These are phyloP conservation scores for Schizopygopsis pylzovi DNA, from an alignment of 2,797 vertebrate genomes.

Conservation along the genomic window DNA sequence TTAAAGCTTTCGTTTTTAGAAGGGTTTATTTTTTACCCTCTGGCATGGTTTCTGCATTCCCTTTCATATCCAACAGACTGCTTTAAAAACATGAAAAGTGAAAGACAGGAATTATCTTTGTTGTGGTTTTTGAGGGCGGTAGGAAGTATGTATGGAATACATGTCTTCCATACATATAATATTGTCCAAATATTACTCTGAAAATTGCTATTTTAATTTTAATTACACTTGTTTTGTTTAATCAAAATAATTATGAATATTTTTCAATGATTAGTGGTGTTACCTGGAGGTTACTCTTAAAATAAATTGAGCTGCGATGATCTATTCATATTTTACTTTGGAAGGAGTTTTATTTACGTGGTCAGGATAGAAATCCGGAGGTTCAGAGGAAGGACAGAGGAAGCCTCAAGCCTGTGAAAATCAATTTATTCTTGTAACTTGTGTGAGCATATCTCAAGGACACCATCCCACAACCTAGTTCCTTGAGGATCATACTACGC, in stretches of 20 bases:
- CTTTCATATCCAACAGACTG: conserved; percentile 1
- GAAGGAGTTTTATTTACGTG: conserved; percentile 39
- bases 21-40: conserved; percentile 18
- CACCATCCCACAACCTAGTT: conserved; percentile 1
- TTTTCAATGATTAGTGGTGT: neutral
- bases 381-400: conserved; percentile 55
- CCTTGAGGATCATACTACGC: neutral
- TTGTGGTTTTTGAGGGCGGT: neutral
- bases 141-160: neutral
- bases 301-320: neutral
- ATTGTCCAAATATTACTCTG: neutral
- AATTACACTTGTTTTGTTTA: neutral
- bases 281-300: no score
- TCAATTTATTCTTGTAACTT: conserved; percentile 35
- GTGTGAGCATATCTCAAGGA: conserved; percentile 14
- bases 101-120: conserved; percentile 29
- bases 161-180: no score
- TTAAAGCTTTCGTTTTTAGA: conserved; percentile 27
- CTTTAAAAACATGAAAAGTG: conserved; percentile 18
- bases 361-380: conserved; percentile 32
- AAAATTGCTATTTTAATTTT: neutral
- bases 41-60: conserved; percentile 8
- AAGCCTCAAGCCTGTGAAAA: conserved; percentile 39
- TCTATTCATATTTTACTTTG: conserved; percentile 18
- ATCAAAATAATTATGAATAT: neutral